Percentiles rank a stretch among this genome's conserved stretches.
These are phyloP conservation scores for Zophobas atratus DNA, from an alignment of 1,140 invertebrate genomes.

Conservation along the genomic window DNA sequence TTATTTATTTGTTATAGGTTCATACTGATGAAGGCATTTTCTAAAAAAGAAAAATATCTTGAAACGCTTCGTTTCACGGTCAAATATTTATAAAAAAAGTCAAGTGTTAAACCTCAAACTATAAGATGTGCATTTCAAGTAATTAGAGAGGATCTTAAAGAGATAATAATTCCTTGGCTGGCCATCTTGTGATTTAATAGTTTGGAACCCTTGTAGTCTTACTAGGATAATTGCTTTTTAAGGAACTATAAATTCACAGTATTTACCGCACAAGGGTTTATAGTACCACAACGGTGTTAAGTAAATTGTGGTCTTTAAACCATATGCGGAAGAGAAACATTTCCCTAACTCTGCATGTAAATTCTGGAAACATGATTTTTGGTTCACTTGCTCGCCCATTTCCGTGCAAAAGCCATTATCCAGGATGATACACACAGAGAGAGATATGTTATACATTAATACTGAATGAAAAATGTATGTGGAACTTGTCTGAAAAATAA, in stretches of 20 bases:
- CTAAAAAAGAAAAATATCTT: too few species aligned
- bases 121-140: not conserved
- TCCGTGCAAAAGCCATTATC: conserved; percentile 2
- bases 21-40: too few species aligned
- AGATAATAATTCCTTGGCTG: conserved; percentile 3
- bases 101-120: too few species aligned
- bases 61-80: too few species aligned
- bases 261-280: conserved; percentile 52
- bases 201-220: conserved; percentile 33
- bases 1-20: too few species aligned
- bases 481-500: not conserved
- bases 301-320: conserved; percentile 26
- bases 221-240: conserved; percentile 59
- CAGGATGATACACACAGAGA: not conserved
- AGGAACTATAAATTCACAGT: conserved; percentile 60
- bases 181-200: conserved; percentile 56
- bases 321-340: conserved; percentile 17
- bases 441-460: conserved; percentile 4
- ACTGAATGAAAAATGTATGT: not conserved
- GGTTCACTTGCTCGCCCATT: not conserved
- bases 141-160: not conserved
- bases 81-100: too few species aligned
- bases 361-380: conserved; percentile 7
- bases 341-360: conserved; percentile 9
- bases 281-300: conserved; percentile 45